Evolutionary conservation across 2,113 vertebrate species (phyloP).

Genomic region (Oryzias curvinotus): DNA sequence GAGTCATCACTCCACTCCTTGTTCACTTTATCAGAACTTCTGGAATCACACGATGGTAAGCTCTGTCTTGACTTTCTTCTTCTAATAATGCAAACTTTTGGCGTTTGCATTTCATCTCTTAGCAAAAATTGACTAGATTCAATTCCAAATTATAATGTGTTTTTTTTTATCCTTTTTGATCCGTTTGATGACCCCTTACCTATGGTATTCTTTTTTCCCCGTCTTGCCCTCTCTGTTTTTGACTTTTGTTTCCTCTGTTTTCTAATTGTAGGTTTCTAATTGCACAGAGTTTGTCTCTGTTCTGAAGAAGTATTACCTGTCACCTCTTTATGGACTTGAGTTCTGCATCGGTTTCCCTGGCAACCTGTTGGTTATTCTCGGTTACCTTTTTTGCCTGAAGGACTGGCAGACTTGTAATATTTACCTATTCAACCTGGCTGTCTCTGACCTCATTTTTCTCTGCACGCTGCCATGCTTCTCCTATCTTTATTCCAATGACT

Average conservation of each 20-base stretch:
- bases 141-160: not conserved
- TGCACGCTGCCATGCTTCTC: constrained; percentile 85
- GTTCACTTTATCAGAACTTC: not conserved
- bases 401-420: constrained; percentile 86
- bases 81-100: too few relatives aligned
- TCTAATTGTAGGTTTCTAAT: constrained; percentile 17
- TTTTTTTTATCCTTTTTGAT: not conserved
- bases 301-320: constrained; percentile 81
- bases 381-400: constrained; percentile 85
- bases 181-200: not conserved
- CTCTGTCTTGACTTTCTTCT: too few relatives aligned
- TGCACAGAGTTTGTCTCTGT: constrained; percentile 31
- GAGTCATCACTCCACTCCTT: constrained; percentile 1
- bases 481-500: constrained; percentile 67
- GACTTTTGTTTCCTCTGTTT: not conserved
- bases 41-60: too few relatives aligned
- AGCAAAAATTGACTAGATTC: too few relatives aligned
- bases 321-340: constrained; percentile 79
- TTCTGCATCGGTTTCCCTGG: constrained; percentile 81
- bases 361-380: constrained; percentile 79
- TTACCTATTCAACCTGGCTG: constrained; percentile 86
- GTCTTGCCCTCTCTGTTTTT: not conserved
- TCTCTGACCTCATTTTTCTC: constrained; percentile 85
- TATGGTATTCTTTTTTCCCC: not conserved
- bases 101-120: too few relatives aligned